Evolutionary conservation across 1,140 invertebrate genomes (phyloP).

Genomic region (Drosophila serrata): DNA sequence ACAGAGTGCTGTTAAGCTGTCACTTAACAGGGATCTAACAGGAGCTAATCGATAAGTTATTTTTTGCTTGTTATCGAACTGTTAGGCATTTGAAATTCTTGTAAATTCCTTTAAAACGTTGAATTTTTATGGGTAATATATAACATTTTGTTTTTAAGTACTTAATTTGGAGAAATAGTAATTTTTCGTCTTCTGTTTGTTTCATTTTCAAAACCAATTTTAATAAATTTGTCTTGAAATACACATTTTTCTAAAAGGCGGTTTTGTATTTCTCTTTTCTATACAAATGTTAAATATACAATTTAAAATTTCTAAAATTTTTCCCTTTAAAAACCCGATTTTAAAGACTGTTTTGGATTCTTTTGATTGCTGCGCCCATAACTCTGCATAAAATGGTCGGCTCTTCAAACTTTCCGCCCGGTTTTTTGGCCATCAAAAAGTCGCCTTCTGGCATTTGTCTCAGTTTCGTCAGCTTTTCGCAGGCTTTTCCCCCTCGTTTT

Average conservation of each 20-base stretch:
- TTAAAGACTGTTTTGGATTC: not conserved
- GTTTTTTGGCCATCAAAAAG: constrained; percentile 56
- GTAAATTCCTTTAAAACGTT: not conserved
- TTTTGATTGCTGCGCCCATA: constrained; percentile 27
- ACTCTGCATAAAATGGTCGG: not conserved
- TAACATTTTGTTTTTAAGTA: not conserved
- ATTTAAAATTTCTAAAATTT: not conserved
- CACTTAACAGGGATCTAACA: not conserved
- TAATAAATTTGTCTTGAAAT: not conserved
- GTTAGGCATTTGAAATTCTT: not conserved
- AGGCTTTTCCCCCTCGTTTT: not conserved
- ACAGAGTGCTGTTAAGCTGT: not conserved
- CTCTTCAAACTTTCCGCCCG: not conserved
- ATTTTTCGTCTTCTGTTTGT: too few species aligned
- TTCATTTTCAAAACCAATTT: not conserved
- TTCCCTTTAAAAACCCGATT: not conserved
- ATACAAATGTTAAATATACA: too few species aligned
- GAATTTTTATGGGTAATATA: not conserved
- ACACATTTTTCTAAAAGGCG: too few species aligned
- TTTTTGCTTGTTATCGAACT: not conserved
- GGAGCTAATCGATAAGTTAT: constrained; percentile 3
- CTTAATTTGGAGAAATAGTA: not conserved
- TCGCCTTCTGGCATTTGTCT: constrained; percentile 50
- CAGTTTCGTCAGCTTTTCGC: constrained; percentile 21
- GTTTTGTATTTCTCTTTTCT: too few species aligned